Base-by-base conservation (phyloP, 2,113 vertebrate genomes). In the Indicator indicator region DNA sequence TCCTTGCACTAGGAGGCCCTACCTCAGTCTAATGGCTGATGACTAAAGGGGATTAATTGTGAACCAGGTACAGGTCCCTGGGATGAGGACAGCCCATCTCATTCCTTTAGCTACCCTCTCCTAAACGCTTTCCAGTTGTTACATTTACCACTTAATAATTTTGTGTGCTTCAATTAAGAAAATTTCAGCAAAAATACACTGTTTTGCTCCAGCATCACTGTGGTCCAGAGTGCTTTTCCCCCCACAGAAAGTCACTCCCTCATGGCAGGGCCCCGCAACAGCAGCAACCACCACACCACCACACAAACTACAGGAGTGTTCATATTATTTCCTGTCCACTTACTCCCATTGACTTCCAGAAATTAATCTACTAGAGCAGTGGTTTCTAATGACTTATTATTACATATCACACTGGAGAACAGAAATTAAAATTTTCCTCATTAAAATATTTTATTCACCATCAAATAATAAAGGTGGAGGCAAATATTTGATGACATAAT, bases 361-460 rank as follows among this genome's bases (percentile, higher is more conserved):
- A 87, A 46, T 68, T 68, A 42, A 56, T 60, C 20, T 74, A 33
- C 17, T 16, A 62, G 55, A 19, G 19, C 33, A 68, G 9, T 72
- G 50, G 33, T 74, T 88, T 71, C 77, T 62, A 30, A 81, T 76
- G 54, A 67, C 6, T 2, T 6, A 13, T 11, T 33, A 62, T 7
- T 46, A 62, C 86, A 17, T 21, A 94, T 20, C 72, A 92, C 81
- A 88, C n/a, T 28, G 30, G 32, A 81, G 16, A 30, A 79, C 21
- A 69, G 30, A 78, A 68, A 12, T 85, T 54, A 72, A 36, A 14
- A 67, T 3, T 9, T 76, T 91, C 27, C 27, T 93, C 80, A 94
- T 91, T 92, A 90, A 80, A 93, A 86, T 52, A 78, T 46, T 96
- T 97, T 97, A 97, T 97, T 97, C 69, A 71, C 44, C 88, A 69